Percentiles rank a stretch among this genome's conserved stretches.
These are phyloP conservation scores for Ophthalmolycus amberensis DNA, from an alignment of 2,113 vertebrate genomes.

Conservation along the genomic window DNA sequence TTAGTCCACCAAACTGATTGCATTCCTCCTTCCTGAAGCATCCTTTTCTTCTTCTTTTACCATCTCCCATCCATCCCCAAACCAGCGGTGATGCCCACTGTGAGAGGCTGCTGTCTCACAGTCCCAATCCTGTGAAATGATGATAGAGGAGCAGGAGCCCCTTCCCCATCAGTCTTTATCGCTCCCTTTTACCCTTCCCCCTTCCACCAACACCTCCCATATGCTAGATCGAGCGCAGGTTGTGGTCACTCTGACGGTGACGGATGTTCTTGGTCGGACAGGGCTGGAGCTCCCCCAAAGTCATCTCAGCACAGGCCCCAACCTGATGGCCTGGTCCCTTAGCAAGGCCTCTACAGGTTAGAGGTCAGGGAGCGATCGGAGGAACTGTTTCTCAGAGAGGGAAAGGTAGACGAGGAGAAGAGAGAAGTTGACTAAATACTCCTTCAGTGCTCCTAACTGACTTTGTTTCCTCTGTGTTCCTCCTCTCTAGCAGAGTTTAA, in stretches of 20 bases:
- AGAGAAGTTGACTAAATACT: slow-evolving; percentile 38
- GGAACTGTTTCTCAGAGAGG: slow-evolving; percentile 1
- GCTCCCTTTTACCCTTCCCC: slow-evolving; percentile 41
- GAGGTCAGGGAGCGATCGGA: slow-evolving; percentile 51
- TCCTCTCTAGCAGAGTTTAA: slow-evolving; percentile 48
- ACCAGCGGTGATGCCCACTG: slow-evolving; percentile 67
- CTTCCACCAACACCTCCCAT: slow-evolving; percentile 32
- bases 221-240: slow-evolving; percentile 59
- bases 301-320: slow-evolving; percentile 54
- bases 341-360: slow-evolving; percentile 42
- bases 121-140: slow-evolving; percentile 80
- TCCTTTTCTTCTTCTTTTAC: slow-evolving; percentile 60
- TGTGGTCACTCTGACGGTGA: slow-evolving; percentile 76
- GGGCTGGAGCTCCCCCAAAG: slow-evolving; percentile 59
- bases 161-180: slow-evolving; percentile 83
- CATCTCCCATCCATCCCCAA: slow-evolving; percentile 68
- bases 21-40: slow-evolving; percentile 55
- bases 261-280: slow-evolving; percentile 64
- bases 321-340: slow-evolving; percentile 37
- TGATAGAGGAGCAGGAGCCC: slow-evolving; percentile 79
- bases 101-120: slow-evolving; percentile 71
- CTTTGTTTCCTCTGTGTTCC: slow-evolving; percentile 51
- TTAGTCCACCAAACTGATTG: slow-evolving; percentile 61
- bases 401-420: slow-evolving; percentile 12
- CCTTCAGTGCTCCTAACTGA: slow-evolving; percentile 21